Evolutionary conservation across 2,888 invertebrate genomes (phyloP).

Genomic region (Stomorhina lunata): DNA sequence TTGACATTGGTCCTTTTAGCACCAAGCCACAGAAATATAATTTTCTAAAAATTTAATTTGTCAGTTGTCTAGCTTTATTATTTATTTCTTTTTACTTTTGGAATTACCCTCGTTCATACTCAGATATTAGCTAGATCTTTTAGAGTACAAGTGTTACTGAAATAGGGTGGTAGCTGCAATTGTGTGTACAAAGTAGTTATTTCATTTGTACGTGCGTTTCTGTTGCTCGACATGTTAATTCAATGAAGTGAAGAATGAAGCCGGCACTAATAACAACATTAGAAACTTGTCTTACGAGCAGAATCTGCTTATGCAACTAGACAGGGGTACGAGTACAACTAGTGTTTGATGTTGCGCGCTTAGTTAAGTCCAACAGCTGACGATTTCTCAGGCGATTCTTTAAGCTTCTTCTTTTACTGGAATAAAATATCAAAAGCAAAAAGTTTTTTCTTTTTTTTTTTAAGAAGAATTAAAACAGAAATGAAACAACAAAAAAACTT

Average conservation of each 20-base stretch:
- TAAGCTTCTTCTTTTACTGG: constrained; percentile 42
- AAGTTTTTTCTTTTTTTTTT: neutral
- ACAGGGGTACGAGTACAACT: constrained; percentile 18
- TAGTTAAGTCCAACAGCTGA: constrained; percentile 61
- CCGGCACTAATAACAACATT: constrained; percentile 63
- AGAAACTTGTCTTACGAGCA: constrained; percentile 62
- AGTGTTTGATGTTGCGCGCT: constrained; percentile 60
- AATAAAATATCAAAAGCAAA: neutral
- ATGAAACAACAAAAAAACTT: constrained; percentile 18
- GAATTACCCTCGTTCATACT: constrained; percentile 9
- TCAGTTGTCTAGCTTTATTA: no score
- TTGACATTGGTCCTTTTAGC: no score
- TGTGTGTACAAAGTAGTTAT: no score
- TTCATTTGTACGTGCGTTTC: constrained; percentile 4
- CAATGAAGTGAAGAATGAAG: constrained; percentile 57
- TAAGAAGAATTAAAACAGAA: constrained; percentile 5
- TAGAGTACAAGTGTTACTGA: constrained; percentile 4
- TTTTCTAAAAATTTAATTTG: no score
- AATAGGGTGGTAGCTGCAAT: constrained; percentile 50
- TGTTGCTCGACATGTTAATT: constrained; percentile 54
- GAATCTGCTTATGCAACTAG: neutral
- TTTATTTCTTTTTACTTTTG: no score
- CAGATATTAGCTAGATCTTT: constrained; percentile 42
- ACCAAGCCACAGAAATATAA: no score
- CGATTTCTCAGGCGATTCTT: constrained; percentile 58